phyloP scores from a whole-genome alignment of 37 sponge, comb jelly and placozoan genomes.

The Lycopodina hypogea region DNA sequence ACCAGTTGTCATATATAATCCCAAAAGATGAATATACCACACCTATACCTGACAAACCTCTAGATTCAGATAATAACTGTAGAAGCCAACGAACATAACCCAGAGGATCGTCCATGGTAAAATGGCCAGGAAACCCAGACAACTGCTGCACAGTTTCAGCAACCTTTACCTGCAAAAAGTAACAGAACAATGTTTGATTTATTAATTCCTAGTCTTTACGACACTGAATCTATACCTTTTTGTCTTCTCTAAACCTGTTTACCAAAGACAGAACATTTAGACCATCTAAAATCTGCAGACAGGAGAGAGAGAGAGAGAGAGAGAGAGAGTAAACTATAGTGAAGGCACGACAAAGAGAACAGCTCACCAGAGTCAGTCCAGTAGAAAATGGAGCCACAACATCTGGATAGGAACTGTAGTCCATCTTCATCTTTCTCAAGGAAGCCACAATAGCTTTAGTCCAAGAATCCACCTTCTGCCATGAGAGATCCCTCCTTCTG shows the following conservation, averaged over 20 bases:
- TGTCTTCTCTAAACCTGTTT: neutral
- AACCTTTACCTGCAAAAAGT: neutral
- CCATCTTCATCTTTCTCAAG: conserved; percentile 13
- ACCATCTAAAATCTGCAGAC: conserved; percentile 15
- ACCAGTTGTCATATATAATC: too few species aligned
- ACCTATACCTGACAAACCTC: neutral
- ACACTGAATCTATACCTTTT: neutral
- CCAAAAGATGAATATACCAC: neutral
- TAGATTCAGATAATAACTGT: too few species aligned
- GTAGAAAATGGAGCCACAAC: conserved; percentile 32
- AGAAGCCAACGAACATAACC: neutral
- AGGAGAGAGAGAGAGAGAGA: neutral
- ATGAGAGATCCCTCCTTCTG: neutral
- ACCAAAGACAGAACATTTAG: conserved; percentile 4
- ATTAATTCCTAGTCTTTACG: neutral
- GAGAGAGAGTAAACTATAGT: neutral
- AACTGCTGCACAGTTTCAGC: neutral
- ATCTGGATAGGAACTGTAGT: conserved; percentile 20
- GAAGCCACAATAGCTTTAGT: conserved; percentile 20
- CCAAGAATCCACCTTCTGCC: conserved; percentile 16
- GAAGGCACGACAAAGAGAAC: neutral
- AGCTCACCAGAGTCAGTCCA: conserved; percentile 15
- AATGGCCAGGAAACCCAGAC: neutral
- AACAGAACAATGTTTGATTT: neutral
- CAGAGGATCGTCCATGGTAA: neutral